phyloP scores from a whole-genome alignment of 1,140 invertebrate genomes.

The Philopotamus ludificatus region DNA sequence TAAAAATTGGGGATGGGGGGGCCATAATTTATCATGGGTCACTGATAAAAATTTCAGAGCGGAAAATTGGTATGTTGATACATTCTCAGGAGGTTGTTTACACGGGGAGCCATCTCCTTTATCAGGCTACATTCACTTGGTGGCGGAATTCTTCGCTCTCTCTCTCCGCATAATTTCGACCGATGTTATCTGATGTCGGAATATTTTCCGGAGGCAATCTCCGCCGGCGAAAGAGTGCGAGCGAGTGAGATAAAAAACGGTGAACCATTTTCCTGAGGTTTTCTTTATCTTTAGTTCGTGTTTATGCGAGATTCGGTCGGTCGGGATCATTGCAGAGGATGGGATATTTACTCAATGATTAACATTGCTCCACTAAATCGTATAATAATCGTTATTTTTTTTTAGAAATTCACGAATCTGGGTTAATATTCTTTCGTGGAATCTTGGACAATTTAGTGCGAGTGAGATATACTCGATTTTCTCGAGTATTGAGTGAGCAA shows the following conservation, averaged over 20 bases:
- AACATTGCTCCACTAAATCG: too few relatives aligned
- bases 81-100: slow-evolving; percentile 32
- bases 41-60: slow-evolving; percentile 29
- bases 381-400: too few relatives aligned
- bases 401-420: too few relatives aligned
- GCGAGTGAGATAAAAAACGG: neutral
- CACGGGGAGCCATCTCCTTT: slow-evolving; percentile 19
- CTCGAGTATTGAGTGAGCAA: too few relatives aligned
- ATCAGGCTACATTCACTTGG: slow-evolving; percentile 8
- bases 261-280: slow-evolving; percentile 5
- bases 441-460: too few relatives aligned
- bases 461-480: too few relatives aligned
- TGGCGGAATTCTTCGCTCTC: neutral
- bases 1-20: slow-evolving; percentile 14
- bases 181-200: slow-evolving; percentile 3
- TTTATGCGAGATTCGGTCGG: neutral
- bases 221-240: neutral
- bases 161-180: slow-evolving; percentile 8
- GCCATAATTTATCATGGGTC: slow-evolving; percentile 8
- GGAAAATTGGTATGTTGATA: slow-evolving; percentile 31
- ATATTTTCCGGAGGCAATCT: slow-evolving; percentile 1
- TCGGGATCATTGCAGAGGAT: neutral
- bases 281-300: slow-evolving; percentile 9
- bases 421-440: too few relatives aligned
- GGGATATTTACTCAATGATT: neutral